These are phyloP conservation scores for Elephas maximus DNA, from an alignment of 2,113 vertebrate species.

Conservation along the genomic window DNA sequence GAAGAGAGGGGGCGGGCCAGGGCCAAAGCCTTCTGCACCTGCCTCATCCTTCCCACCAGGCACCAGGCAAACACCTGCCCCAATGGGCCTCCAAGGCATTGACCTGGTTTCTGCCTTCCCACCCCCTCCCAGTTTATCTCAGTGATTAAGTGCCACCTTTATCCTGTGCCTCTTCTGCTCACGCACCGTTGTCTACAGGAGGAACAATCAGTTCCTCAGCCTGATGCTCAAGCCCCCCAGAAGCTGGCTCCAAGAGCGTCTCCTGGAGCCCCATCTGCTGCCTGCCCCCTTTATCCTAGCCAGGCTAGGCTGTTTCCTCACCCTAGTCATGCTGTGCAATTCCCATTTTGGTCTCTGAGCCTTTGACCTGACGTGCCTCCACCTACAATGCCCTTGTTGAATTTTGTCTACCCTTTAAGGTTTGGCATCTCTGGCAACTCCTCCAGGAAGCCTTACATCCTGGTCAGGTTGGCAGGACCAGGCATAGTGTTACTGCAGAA, in stretches of 20 bases:
- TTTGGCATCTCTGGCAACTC: background rate
- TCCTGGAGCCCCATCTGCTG: background rate
- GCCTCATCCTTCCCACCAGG: constrained; percentile 69
- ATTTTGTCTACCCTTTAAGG: background rate
- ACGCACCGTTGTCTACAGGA: background rate
- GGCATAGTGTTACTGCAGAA: background rate
- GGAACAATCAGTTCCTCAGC: background rate
- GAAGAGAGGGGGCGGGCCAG: background rate
- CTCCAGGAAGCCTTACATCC: background rate
- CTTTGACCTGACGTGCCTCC: background rate
- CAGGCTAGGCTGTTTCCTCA: background rate
- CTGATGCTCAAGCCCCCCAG: background rate
- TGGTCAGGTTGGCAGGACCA: background rate
- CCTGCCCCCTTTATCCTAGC: background rate
- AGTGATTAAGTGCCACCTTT: constrained; percentile 18
- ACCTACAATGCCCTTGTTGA: background rate
- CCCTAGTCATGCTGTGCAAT: fast-evolving
- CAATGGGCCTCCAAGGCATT: background rate
- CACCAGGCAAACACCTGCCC: constrained; percentile 70
- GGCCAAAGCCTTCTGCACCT: constrained; percentile 66
- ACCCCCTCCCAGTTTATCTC: background rate
- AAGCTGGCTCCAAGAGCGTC: background rate
- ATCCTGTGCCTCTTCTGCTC: constrained; percentile 19
- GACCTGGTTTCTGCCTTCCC: background rate
- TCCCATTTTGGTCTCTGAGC: background rate